Evolutionary conservation across 2,888 invertebrate species (phyloP).

Genomic region (Arge pagana): DNA sequence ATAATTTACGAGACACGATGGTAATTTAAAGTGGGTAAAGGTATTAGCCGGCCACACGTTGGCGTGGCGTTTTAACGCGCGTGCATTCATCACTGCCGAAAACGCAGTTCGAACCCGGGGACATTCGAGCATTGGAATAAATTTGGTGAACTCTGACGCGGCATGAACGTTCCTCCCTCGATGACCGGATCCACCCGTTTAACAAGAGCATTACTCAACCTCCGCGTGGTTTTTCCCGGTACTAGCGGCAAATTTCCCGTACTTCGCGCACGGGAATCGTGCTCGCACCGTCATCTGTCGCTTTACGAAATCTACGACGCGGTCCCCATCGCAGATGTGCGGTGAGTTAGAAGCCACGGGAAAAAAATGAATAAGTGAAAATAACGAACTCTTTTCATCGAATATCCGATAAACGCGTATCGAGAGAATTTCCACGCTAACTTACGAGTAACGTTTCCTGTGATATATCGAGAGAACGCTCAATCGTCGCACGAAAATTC

Average conservation of each 20-base stretch:
- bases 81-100: conserved; percentile 43
- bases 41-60: conserved; percentile 6
- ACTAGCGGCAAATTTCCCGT: conserved; percentile 8
- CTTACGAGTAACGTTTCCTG: no score
- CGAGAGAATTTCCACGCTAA: no score
- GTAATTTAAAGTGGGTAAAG: conserved; percentile 2
- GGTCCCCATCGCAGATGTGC: no score
- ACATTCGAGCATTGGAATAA: conserved; percentile 45
- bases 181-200: conserved; percentile 45
- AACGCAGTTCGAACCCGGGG: conserved; percentile 32
- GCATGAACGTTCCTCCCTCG: conserved; percentile 45
- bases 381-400: no score
- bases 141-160: conserved; percentile 50
- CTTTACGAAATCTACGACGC: conserved; percentile 5
- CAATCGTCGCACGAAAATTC: no score
- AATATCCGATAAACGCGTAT: no score
- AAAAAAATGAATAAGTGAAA: no score
- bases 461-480: no score
- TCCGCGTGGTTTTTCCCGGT: conserved; percentile 26
- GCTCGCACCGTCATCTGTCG: conserved; percentile 6
- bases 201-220: conserved; percentile 48
- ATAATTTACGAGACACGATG: no score
- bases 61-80: conserved; percentile 44
- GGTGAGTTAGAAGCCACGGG: no score
- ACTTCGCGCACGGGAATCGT: background rate